These are phyloP conservation scores for Coecobrya sp. DNA, from an alignment of 2,888 invertebrate genomes.

Conservation along the genomic window DNA sequence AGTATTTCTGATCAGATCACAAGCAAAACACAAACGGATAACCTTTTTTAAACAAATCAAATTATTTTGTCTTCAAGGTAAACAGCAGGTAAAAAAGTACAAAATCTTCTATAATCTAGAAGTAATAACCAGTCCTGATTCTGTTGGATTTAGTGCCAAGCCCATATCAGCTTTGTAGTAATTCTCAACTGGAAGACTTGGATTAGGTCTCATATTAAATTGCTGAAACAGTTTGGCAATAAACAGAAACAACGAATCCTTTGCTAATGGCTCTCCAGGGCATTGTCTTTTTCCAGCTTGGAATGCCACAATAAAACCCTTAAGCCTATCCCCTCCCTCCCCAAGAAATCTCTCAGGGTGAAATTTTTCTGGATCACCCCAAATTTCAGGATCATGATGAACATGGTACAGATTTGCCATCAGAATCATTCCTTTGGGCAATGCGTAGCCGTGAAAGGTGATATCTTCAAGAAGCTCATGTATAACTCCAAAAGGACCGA, in stretches of 20 bases:
- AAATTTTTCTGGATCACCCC: slow-evolving; percentile 84
- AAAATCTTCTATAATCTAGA: too few relatives aligned
- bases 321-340: neutral
- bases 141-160: too few relatives aligned
- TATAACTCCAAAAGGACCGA: slow-evolving; percentile 81
- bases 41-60: too few relatives aligned
- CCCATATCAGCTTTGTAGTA: too few relatives aligned
- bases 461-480: slow-evolving; percentile 64
- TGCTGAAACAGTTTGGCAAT: neutral
- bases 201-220: neutral
- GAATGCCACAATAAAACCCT: neutral
- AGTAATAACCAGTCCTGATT: too few relatives aligned
- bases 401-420: slow-evolving; percentile 76
- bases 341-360: slow-evolving; percentile 84
- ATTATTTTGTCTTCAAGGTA: too few relatives aligned
- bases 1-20: too few relatives aligned
- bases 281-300: neutral
- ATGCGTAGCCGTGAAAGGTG: slow-evolving; percentile 39
- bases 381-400: slow-evolving; percentile 81
- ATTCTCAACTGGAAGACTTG: too few relatives aligned
- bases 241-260: neutral
- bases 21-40: too few relatives aligned
- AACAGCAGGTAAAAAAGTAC: too few relatives aligned
- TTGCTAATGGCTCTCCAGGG: neutral
- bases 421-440: slow-evolving; percentile 68